Conservation (phyloP, 2,113 vertebrate species). For the Castor canadensis region DNA sequence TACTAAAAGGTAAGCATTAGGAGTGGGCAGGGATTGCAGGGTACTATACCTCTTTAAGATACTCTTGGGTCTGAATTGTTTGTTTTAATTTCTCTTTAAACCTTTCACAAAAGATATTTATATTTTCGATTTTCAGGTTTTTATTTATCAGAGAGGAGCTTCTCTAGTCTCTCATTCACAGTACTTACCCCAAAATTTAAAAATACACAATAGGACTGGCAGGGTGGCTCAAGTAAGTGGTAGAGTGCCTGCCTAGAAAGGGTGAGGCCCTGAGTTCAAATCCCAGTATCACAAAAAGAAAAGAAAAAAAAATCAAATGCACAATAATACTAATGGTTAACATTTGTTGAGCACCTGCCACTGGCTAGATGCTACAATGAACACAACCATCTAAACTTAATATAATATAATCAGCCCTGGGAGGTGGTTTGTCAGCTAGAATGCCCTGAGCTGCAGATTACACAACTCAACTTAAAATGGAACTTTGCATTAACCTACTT, state of each 20-base stretch:
- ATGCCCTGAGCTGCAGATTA: neutral
- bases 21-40: neutral
- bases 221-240: no score
- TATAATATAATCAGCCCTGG: neutral
- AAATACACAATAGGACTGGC: no score
- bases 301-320: no score
- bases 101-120: neutral
- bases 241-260: no score
- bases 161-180: constrained; percentile 1
- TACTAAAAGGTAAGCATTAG: neutral
- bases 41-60: neutral
- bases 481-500: neutral
- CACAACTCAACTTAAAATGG: neutral
- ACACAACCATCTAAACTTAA: neutral
- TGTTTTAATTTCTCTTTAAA: neutral
- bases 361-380: no score
- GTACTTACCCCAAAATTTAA: neutral
- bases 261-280: no score
- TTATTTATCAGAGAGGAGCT: neutral
- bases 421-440: neutral
- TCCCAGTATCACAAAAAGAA: no score
- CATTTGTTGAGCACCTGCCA: neutral
- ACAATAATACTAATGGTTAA: neutral
- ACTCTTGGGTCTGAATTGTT: neutral
- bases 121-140: neutral